Evolutionary conservation across 2,797 vertebrate genomes (phyloP), one percentile per base, ranked within the genome.

Genomic region (Eupleurogrammus muticus): DNA sequence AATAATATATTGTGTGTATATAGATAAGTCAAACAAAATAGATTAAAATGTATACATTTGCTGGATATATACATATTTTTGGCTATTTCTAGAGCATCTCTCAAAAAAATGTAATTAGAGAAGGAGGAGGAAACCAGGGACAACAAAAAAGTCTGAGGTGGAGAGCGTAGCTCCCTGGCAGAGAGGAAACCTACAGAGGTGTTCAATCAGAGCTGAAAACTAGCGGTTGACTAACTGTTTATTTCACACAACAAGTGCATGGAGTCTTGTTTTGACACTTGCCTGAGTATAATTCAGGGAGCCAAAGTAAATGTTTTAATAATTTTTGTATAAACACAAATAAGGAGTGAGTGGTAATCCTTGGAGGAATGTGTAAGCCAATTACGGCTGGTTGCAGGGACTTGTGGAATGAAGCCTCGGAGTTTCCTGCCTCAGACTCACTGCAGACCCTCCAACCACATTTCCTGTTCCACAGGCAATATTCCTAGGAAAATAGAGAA

Each of bases 311-410:
- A 89, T 74, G 75, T 85, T 87, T 81, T 44, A 82, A 79, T 80
- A 19, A 16, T 66, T 70, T 71, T 67, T 70, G 73, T 53, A 24
- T 66, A 77, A 87, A 85, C 73, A 87, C 70, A 83, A 86, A 90
- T 90, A 83, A 66, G 66, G 70, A 81, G 75, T 73, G 75, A 87
- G 78, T 48, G 50, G 70, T 83, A 89, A 90, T 92, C 85, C 85
- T 80, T 42, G 40, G 76, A 87, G 81, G 84, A 92, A 92, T 87
- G 81, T 81, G 60, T 87, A 89, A 92, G 80, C 85, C 84, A 87
- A 89, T 89, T 89, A 90, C 44, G 7, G 47, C 64, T 76, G 76
- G 69, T 79, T 89, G 84, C 75, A 66, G 73, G 77, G 83, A 82
- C 84, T 73, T 54, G 61, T 55, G 80, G 77, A 87, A 81, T 72